phyloP scores from a whole-genome alignment of 2,113 vertebrate genomes.

The Nothocercus julius region DNA sequence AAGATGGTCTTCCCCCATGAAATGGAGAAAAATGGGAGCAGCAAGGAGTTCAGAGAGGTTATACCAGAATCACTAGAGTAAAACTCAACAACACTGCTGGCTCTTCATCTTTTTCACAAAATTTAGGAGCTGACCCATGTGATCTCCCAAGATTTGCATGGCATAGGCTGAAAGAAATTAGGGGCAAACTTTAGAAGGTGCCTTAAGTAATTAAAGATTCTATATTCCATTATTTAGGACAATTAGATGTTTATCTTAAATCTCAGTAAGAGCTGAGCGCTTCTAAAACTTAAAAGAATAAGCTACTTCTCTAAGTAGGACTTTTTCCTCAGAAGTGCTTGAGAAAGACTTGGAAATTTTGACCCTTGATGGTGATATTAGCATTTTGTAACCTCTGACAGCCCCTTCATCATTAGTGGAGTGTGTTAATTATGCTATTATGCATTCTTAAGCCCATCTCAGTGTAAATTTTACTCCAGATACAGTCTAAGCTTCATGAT shows the following conservation, averaged over 20 bases:
- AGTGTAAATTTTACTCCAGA: not conserved
- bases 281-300: not conserved
- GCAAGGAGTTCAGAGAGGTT: fast-evolving
- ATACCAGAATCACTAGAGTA: not conserved
- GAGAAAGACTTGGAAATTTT: not conserved
- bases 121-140: not conserved
- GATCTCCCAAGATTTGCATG: not conserved
- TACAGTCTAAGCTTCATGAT: not conserved
- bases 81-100: not conserved
- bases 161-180: not conserved
- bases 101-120: not conserved
- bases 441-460: not conserved
- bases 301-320: not conserved
- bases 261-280: not conserved
- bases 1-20: not conserved
- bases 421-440: not conserved
- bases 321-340: not conserved
- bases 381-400: not conserved
- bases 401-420: not conserved
- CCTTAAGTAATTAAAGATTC: not conserved
- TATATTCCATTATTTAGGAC: not conserved
- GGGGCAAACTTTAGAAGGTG: not conserved
- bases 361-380: not conserved
- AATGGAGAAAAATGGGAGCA: not conserved
- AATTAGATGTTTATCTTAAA: not conserved